Conservation (phyloP, 2,888 invertebrate species). For the Nemurella pictetii region DNA sequence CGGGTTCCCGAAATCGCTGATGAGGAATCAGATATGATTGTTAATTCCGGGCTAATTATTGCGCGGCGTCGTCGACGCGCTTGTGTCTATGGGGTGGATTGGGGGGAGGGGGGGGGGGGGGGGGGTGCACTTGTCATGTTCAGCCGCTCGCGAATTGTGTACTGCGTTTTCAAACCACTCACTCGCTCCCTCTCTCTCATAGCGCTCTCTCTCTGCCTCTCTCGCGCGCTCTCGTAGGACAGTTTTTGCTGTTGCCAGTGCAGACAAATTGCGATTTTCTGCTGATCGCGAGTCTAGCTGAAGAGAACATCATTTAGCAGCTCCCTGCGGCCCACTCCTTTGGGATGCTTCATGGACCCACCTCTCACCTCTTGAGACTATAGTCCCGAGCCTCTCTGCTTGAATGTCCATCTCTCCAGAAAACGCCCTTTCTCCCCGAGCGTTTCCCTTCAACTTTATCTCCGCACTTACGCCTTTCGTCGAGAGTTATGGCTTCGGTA, state of each 20-base stretch:
- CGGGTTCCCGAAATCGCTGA: neutral
- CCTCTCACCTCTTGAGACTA: neutral
- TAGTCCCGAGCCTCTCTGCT: neutral
- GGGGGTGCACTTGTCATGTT: neutral
- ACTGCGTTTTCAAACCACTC: neutral
- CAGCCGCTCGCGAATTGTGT: neutral
- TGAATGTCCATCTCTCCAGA: neutral
- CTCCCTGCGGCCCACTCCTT: neutral
- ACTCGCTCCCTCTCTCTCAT: neutral
- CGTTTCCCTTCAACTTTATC: neutral
- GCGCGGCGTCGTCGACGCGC: neutral
- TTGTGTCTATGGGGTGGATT: neutral
- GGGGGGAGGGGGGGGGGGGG: neutral
- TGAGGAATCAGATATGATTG: neutral
- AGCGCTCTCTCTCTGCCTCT: neutral
- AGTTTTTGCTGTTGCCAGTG: neutral
- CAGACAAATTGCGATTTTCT: slow-evolving; percentile 18
- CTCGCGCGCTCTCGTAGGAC: neutral
- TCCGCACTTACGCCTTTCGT: neutral
- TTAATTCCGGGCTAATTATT: neutral
- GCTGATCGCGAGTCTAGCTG: neutral
- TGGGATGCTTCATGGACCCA: neutral
- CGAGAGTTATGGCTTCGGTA: neutral
- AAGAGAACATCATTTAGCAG: slow-evolving; percentile 10
- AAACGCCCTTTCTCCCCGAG: neutral